These are phyloP conservation scores for Pavo muticus DNA, from an alignment of 2,113 vertebrate species.

Conservation along the genomic window DNA sequence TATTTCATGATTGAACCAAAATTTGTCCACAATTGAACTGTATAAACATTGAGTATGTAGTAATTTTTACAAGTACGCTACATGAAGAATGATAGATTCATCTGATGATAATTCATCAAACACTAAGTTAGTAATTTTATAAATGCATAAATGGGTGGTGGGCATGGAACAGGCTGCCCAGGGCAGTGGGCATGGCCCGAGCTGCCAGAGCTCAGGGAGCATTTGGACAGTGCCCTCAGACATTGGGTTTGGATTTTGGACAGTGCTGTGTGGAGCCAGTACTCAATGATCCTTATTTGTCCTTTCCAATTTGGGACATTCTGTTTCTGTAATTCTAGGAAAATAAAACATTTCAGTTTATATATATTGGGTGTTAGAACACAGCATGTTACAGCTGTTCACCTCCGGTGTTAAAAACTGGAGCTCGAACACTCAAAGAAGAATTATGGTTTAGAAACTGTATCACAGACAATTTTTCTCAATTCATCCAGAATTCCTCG, in stretches of 20 bases:
- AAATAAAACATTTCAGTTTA: background rate
- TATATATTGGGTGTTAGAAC: background rate
- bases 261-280: background rate
- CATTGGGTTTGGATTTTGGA: background rate
- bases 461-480: background rate
- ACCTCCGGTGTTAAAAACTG: background rate
- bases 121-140: background rate
- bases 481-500: background rate
- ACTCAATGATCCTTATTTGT: background rate
- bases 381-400: background rate
- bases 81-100: background rate
- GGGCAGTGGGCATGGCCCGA: no score
- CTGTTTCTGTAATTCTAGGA: background rate
- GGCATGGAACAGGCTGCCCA: no score
- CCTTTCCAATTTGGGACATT: background rate
- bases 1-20: background rate
- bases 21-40: background rate
- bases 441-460: background rate
- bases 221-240: no score
- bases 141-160: background rate
- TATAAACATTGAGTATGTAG: background rate
- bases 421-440: background rate
- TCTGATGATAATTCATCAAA: background rate
- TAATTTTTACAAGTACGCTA: background rate
- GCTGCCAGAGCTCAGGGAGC: no score